phyloP scores from a whole-genome alignment of 2,113 vertebrate species.

The Trichomycterus rosablanca region DNA sequence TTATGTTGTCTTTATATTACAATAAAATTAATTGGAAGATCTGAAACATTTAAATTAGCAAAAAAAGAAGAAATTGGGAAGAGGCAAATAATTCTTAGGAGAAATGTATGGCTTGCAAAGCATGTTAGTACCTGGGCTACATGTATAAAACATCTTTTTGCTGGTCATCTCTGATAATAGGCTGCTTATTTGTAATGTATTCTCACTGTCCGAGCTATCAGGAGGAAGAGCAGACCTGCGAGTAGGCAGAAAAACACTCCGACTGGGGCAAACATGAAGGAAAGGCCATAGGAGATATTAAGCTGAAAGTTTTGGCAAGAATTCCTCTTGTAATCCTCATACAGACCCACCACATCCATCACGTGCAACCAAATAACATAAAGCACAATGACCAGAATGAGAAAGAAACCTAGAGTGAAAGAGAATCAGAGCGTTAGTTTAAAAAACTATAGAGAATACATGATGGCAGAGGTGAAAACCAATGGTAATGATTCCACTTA shows the following conservation, averaged over 20 bases:
- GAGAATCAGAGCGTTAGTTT: background rate
- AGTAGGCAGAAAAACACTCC: slow-evolving; percentile 86
- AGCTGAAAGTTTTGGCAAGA: slow-evolving; percentile 71
- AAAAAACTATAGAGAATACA: background rate
- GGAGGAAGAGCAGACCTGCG: slow-evolving; percentile 84
- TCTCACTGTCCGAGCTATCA: slow-evolving; percentile 79
- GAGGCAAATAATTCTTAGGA: too few relatives aligned
- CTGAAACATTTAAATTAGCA: too few relatives aligned
- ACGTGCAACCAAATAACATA: slow-evolving; percentile 90
- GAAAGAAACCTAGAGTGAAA: slow-evolving; percentile 72
- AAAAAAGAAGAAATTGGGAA: too few relatives aligned
- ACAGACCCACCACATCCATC: slow-evolving; percentile 77
- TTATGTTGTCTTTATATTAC: too few relatives aligned
- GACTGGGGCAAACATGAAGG: slow-evolving; percentile 87
- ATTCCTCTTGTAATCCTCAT: slow-evolving; percentile 59
- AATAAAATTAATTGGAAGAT: too few relatives aligned
- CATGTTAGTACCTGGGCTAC: too few relatives aligned
- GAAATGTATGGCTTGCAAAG: too few relatives aligned
- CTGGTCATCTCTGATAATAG: too few relatives aligned
- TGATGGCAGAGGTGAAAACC: too few relatives aligned
- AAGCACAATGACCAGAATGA: slow-evolving; percentile 83
- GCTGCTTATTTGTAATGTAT: background rate
- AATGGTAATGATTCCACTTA: slow-evolving; percentile 51
- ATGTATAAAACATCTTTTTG: too few relatives aligned
- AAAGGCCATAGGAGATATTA: slow-evolving; percentile 80